phyloP scores from a whole-genome alignment of 1,140 invertebrate species.

The Planococcus citri region DNA sequence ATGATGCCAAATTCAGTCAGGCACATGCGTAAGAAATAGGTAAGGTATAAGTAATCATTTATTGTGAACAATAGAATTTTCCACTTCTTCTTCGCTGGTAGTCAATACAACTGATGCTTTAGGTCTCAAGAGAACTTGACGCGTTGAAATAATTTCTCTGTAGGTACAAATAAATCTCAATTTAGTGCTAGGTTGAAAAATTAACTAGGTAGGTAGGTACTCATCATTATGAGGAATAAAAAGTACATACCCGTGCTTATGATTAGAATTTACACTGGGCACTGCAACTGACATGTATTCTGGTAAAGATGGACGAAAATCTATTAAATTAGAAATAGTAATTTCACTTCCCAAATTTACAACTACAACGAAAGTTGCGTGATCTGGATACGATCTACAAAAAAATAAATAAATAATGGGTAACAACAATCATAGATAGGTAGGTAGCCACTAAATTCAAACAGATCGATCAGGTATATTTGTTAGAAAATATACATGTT shows the following conservation, averaged over 20 bases:
- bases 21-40: too few species aligned
- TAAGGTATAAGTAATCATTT: too few species aligned
- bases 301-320: constrained; percentile 8
- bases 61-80: too few species aligned
- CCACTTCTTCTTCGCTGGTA: not conserved
- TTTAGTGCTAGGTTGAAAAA: not conserved
- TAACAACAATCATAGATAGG: too few species aligned
- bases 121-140: constrained; percentile 10
- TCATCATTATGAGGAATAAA: too few species aligned
- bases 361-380: constrained; percentile 24
- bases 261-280: constrained; percentile 25
- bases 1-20: too few species aligned
- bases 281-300: constrained; percentile 10
- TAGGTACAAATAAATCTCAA: too few species aligned
- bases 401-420: not conserved
- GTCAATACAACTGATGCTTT: constrained; percentile 24
- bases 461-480: too few species aligned
- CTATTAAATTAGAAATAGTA: not conserved
- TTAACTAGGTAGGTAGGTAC: too few species aligned
- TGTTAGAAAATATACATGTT: too few species aligned
- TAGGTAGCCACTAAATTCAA: too few species aligned
- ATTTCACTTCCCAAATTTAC: constrained; percentile 24
- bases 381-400: constrained; percentile 24
- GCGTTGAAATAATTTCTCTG: not conserved
- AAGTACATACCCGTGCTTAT: constrained; percentile 23